Conservation (phyloP, 1,140 invertebrate species). For the Polyergus mexicanus region DNA sequence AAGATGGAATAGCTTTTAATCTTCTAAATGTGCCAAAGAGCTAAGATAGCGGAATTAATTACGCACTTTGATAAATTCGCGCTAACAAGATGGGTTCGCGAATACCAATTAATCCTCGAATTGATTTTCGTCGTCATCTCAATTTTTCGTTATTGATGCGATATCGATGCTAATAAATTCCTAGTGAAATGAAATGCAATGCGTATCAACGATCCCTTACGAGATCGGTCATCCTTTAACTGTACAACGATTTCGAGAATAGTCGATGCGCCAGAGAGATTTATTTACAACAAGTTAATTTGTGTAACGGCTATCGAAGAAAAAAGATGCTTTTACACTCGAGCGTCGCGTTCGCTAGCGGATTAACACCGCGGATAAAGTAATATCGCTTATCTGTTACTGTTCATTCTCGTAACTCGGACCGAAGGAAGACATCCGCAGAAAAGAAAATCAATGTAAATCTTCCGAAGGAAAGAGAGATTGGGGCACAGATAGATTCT, state of each 20-base stretch:
- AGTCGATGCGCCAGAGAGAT: neutral
- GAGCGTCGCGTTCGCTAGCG: neutral
- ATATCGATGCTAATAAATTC: slow-evolving; percentile 22
- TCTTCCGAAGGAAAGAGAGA: slow-evolving; percentile 20
- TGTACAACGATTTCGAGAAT: neutral
- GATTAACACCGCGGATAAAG: neutral
- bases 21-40: slow-evolving; percentile 7
- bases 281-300: neutral
- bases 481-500: slow-evolving; percentile 2
- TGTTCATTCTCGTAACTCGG: slow-evolving; percentile 21
- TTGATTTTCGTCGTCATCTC: slow-evolving; percentile 13
- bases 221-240: neutral
- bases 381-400: neutral
- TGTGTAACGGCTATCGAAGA: neutral
- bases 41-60: slow-evolving; percentile 41
- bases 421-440: neutral
- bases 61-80: neutral
- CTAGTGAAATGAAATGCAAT: neutral
- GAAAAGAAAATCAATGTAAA: slow-evolving; percentile 24
- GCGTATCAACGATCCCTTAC: neutral
- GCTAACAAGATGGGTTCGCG: slow-evolving; percentile 19
- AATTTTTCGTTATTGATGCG: neutral
- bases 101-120: slow-evolving; percentile 18
- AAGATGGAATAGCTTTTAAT: slow-evolving; percentile 21
- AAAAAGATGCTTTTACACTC: neutral